phyloP scores from a whole-genome alignment of 2,113 vertebrate genomes.

The Mormoops blainvillei region DNA sequence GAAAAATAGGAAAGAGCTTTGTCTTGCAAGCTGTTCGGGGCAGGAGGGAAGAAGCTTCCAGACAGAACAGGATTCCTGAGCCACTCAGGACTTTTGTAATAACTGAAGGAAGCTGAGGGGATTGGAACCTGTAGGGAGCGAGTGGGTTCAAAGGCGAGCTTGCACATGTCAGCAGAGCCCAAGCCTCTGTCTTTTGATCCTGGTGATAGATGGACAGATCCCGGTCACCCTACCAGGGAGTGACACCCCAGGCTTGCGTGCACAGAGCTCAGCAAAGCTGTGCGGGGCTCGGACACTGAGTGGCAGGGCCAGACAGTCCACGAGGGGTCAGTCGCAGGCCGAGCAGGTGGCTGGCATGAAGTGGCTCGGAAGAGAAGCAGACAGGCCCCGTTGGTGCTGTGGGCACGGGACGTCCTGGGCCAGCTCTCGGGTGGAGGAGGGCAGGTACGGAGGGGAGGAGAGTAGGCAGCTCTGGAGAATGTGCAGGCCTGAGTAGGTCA shows the following conservation, averaged over 20 bases:
- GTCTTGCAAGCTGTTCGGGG: too few relatives aligned
- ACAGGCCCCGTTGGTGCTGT: too few relatives aligned
- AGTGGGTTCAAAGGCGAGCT: fast-evolving
- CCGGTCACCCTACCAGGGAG: neutral
- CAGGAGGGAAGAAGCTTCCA: fast-evolving
- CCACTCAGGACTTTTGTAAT: fast-evolving
- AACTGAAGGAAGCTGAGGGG: neutral
- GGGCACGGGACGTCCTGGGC: fast-evolving
- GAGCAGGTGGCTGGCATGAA: fast-evolving
- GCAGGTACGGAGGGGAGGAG: too few relatives aligned
- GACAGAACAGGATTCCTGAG: fast-evolving
- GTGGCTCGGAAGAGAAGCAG: fast-evolving
- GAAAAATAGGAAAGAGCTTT: neutral
- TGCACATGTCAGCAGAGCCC: fast-evolving
- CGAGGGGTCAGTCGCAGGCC: neutral
- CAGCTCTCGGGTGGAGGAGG: fast-evolving
- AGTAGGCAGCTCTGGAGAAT: neutral
- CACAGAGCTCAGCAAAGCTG: fast-evolving
- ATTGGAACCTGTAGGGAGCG: fast-evolving
- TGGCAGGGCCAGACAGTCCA: fast-evolving
- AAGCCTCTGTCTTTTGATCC: neutral
- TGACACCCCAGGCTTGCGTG: fast-evolving
- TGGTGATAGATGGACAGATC: neutral
- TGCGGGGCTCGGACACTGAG: too few relatives aligned
- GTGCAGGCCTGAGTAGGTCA: neutral